Conservation (phyloP, 2,797 vertebrate species). For the Anguilla marmorata region DNA sequence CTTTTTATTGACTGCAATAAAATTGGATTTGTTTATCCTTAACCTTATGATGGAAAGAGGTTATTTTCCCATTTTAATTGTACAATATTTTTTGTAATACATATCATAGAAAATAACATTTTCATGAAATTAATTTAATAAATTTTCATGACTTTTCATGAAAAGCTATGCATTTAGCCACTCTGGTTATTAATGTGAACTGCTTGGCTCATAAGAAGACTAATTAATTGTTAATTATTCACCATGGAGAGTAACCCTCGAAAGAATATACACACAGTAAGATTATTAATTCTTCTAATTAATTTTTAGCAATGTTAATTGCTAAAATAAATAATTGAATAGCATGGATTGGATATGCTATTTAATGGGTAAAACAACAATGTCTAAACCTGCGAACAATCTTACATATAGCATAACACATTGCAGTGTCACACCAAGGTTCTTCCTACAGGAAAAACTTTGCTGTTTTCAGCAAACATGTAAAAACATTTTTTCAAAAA, state of each 20-base stretch:
- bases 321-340: no score
- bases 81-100: neutral
- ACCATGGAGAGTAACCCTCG: no score
- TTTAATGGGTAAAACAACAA: neutral
- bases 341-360: neutral
- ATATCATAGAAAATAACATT: neutral
- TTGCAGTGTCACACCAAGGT: neutral
- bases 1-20: constrained; percentile 27
- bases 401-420: neutral
- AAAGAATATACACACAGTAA: no score
- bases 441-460: neutral
- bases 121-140: neutral
- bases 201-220: neutral
- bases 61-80: neutral
- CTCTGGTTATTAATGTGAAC: neutral
- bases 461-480: no score
- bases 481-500: no score
- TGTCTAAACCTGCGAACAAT: neutral
- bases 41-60: neutral
- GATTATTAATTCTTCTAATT: no score
- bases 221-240: neutral
- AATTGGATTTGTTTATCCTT: neutral
- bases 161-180: neutral
- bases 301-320: no score
- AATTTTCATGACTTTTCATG: no score